Percentiles rank a stretch among this genome's conserved stretches.
Conservation (phyloP, 2,113 vertebrate species). For the Marmota flaviventris region DNA sequence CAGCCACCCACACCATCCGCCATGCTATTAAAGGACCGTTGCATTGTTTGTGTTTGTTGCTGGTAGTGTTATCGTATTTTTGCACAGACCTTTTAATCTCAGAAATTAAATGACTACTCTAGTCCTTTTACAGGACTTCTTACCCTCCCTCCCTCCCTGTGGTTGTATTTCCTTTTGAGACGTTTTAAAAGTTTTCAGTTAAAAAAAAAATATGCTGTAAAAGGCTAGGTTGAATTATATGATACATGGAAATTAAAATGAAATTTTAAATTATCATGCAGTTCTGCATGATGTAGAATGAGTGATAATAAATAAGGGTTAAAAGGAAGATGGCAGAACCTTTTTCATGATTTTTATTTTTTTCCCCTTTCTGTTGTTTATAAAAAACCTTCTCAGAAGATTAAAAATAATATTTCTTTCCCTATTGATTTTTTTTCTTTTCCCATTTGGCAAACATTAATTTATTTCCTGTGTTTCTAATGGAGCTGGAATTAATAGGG, state of each 20-base stretch:
- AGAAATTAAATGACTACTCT: constrained; percentile 86
- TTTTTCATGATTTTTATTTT: constrained; percentile 88
- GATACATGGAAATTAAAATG: constrained; percentile 90
- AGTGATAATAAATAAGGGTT: constrained; percentile 90
- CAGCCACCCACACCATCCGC: constrained; percentile 70
- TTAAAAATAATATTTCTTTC: constrained; percentile 92
- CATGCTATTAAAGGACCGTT: constrained; percentile 77
- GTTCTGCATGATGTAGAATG: constrained; percentile 87
- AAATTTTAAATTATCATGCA: constrained; percentile 91
- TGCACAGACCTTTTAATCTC: constrained; percentile 88
- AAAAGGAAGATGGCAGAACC: constrained; percentile 88
- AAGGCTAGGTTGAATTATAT: constrained; percentile 87
- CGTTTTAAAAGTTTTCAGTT: constrained; percentile 85
- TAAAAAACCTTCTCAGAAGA: constrained; percentile 90
- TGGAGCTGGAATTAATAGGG: constrained; percentile 83
- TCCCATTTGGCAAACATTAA: constrained; percentile 88
- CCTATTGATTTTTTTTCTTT: constrained; percentile 88
- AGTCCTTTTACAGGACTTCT: constrained; percentile 71
- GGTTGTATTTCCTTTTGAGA: constrained; percentile 87
- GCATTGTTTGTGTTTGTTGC: constrained; percentile 82
- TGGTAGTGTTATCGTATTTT: constrained; percentile 89
- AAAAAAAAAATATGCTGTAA: constrained; percentile 76
- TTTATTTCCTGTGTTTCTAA: constrained; percentile 89
- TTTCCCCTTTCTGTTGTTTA: constrained; percentile 86
- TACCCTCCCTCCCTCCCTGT: constrained; percentile 59